A percentile compares a stretch with the other conserved stretches of the same genome.
These are phyloP conservation scores for Onthophagus sagittarius DNA, from an alignment of 2,888 invertebrate genomes.

Conservation along the genomic window DNA sequence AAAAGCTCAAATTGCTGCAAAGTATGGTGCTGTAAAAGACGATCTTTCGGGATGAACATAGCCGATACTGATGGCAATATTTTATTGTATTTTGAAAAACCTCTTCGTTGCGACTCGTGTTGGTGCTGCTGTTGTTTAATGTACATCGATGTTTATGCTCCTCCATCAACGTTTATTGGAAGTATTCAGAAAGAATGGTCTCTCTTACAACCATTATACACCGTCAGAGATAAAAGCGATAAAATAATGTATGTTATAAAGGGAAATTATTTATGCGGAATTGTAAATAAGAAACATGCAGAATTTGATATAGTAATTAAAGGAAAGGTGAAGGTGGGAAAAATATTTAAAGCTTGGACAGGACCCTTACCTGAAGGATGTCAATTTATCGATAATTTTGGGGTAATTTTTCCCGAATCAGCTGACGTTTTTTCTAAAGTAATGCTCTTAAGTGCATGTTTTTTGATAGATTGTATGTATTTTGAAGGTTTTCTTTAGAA, in stretches of 20 bases:
- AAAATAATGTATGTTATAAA: not conserved
- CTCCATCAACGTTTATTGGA: not conserved
- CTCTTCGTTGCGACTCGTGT: not conserved
- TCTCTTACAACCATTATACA: not conserved
- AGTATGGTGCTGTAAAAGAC: not conserved
- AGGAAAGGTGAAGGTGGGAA: not conserved
- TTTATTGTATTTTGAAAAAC: not conserved
- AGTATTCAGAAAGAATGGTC: not conserved
- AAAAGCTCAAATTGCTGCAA: not conserved
- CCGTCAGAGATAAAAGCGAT: not conserved
- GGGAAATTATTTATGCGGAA: not conserved
- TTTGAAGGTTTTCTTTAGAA: not conserved
- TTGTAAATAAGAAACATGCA: not conserved
- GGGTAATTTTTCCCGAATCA: not conserved
- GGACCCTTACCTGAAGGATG: not conserved
- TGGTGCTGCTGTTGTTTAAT: not conserved
- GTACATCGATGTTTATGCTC: not conserved
- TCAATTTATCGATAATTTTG: not conserved
- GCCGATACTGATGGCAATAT: not conserved
- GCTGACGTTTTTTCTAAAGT: not conserved
- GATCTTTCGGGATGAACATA: not conserved
- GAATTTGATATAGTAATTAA: not conserved
- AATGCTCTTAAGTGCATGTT: not conserved
- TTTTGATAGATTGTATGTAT: not conserved
- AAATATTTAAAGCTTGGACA: constrained; percentile 8